Evolutionary conservation across 2,113 vertebrate genomes (phyloP).

Genomic region (Planiliza haematocheilus): DNA sequence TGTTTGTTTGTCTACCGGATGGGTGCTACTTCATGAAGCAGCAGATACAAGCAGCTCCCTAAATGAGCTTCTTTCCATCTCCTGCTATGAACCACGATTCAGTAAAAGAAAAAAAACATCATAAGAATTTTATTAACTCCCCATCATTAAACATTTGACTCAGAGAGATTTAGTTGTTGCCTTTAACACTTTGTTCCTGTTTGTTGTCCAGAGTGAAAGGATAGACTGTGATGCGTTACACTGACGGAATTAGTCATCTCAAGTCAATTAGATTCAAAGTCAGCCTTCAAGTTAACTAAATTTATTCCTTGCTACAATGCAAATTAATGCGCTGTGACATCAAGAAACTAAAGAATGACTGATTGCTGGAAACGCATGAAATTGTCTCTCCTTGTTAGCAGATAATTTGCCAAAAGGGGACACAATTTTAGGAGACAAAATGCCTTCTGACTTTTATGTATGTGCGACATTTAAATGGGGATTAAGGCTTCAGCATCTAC

Average conservation of each 20-base stretch:
- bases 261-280: conserved; percentile 6
- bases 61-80: conserved; percentile 59
- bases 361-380: background rate
- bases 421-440: background rate
- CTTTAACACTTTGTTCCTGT: conserved; percentile 3
- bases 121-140: conserved; percentile 3
- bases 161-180: background rate
- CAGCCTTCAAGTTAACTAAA: conserved; percentile 9
- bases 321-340: background rate
- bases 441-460: background rate
- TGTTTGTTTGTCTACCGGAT: conserved; percentile 58
- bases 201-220: conserved; percentile 4
- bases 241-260: background rate
- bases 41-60: conserved; percentile 61
- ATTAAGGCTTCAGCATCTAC: background rate
- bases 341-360: background rate
- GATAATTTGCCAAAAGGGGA: background rate
- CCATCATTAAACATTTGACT: conserved; percentile 12
- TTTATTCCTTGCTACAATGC: background rate
- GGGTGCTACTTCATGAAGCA: conserved; percentile 62
- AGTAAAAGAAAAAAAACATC: conserved; percentile 39
- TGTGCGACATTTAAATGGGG: background rate
- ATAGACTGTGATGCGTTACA: background rate
- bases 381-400: background rate
- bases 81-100: conserved; percentile 54